A percentile compares a stretch with the other conserved stretches of the same genome.
Conservation (phyloP, 2,888 invertebrate species). For the Amblyjoppa fuscipennis region DNA sequence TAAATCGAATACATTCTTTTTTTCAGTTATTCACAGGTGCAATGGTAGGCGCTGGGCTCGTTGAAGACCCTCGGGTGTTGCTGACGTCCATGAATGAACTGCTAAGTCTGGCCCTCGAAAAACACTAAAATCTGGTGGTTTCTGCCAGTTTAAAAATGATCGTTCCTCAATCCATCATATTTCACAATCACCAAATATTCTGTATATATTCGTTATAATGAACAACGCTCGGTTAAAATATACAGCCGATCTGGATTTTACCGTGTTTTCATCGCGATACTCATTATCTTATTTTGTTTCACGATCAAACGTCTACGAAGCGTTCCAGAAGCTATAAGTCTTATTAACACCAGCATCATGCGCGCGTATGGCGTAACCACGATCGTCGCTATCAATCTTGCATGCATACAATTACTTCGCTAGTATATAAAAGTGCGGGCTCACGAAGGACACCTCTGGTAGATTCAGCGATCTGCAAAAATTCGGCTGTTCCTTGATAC, state of each 20-base stretch:
- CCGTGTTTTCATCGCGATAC: not conserved
- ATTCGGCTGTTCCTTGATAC: too few relatives aligned
- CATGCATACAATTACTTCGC: too few relatives aligned
- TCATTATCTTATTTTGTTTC: not conserved
- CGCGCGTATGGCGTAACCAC: too few relatives aligned
- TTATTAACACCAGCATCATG: not conserved
- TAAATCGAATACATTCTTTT: constrained; percentile 23
- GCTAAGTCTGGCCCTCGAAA: constrained; percentile 92
- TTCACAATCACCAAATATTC: constrained; percentile 24
- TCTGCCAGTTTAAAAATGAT: not conserved
- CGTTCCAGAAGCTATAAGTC: not conserved
- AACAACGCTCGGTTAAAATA: constrained; percentile 26
- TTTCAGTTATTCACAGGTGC: constrained; percentile 95
- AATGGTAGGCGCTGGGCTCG: constrained; percentile 97
- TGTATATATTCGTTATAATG: constrained; percentile 63
- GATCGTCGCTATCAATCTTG: too few relatives aligned
- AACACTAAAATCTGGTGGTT: constrained; percentile 79
- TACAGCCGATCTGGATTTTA: not conserved
- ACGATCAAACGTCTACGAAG: not conserved
- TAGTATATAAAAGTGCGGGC: too few relatives aligned
- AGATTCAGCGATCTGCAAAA: too few relatives aligned
- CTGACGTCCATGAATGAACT: constrained; percentile 95
- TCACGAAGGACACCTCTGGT: too few relatives aligned
- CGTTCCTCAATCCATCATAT: not conserved
- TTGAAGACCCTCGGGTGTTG: constrained; percentile 95